phyloP scores from a whole-genome alignment of 2,797 vertebrate genomes.

The Erpetoichthys calabaricus region DNA sequence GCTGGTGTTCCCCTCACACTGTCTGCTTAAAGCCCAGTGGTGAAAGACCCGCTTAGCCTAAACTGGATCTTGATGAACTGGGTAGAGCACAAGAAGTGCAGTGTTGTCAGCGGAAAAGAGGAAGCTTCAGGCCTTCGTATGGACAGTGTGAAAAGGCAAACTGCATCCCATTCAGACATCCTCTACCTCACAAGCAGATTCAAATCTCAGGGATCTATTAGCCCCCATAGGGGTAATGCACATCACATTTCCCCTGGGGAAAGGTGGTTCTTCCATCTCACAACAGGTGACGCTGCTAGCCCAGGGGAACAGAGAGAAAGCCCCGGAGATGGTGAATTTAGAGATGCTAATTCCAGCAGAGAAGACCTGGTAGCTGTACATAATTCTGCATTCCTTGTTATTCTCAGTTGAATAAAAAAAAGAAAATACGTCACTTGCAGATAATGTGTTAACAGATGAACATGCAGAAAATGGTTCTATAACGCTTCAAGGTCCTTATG shows the following conservation, averaged over 20 bases:
- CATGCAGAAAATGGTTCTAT: too few species aligned
- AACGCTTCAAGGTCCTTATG: too few species aligned
- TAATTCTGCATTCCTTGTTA: too few species aligned
- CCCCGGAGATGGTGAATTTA: not conserved
- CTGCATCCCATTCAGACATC: not conserved
- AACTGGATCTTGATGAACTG: too few species aligned
- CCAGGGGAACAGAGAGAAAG: not conserved
- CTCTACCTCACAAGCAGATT: not conserved
- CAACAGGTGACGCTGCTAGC: not conserved
- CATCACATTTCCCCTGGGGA: not conserved
- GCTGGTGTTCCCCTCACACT: too few species aligned
- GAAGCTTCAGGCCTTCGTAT: not conserved
- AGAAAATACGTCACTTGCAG: too few species aligned
- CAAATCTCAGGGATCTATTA: not conserved
- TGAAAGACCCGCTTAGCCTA: too few species aligned
- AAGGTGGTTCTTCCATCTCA: not conserved
- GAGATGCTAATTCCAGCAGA: not conserved
- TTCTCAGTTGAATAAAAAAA: too few species aligned
- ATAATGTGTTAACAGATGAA: too few species aligned
- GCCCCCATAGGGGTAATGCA: not conserved
- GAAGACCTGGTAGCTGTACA: not conserved
- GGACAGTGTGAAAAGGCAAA: not conserved
- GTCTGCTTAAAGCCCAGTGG: too few species aligned
- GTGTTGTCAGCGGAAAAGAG: not conserved
- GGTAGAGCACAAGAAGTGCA: too few species aligned